Percentiles rank a stretch among this genome's conserved stretches.
Conservation (phyloP, 2,797 vertebrate species). For the Argyrosomus regius region DNA sequence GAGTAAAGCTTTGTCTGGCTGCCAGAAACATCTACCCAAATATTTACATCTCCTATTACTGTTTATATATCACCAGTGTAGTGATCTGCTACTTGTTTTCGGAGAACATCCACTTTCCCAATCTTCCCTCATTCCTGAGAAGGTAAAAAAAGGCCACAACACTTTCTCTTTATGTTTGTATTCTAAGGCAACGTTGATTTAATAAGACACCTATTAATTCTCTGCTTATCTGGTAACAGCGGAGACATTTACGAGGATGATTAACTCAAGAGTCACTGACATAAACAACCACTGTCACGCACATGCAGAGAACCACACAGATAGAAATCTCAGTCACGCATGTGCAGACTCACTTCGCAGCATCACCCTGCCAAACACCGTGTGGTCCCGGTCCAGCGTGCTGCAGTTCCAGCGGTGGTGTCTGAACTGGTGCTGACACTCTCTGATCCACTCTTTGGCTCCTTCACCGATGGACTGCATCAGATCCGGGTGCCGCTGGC, state of each 20-base stretch:
- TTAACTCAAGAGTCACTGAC: constrained; percentile 63
- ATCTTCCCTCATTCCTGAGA: constrained; percentile 65
- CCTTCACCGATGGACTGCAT: constrained; percentile 97
- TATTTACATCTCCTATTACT: constrained; percentile 99
- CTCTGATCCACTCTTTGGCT: constrained; percentile 96
- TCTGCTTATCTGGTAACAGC: constrained; percentile 60
- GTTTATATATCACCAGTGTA: constrained; percentile 91
- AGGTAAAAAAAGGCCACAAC: constrained; percentile 43
- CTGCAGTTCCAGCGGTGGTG: constrained; percentile 99
- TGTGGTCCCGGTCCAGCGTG: constrained; percentile 97
- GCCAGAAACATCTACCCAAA: constrained; percentile 93
- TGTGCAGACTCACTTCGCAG: constrained; percentile 91
- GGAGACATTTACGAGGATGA: constrained; percentile 73
- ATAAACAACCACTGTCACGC: constrained; percentile 64
- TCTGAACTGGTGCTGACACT: constrained; percentile 98
- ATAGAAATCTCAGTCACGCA: constrained; percentile 33
- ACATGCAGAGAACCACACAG: constrained; percentile 38
- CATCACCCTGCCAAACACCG: constrained; percentile 98
- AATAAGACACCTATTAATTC: constrained; percentile 71
- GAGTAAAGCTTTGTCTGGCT: constrained; percentile 87
- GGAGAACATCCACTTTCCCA: constrained; percentile 83
- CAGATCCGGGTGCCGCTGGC: constrained; percentile 96
- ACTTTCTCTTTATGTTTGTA: constrained; percentile 62
- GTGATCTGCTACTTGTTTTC: constrained; percentile 88
- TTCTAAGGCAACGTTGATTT: constrained; percentile 56